Conservation (phyloP, 2,888 invertebrate species). For the Nomada lathburiana region DNA sequence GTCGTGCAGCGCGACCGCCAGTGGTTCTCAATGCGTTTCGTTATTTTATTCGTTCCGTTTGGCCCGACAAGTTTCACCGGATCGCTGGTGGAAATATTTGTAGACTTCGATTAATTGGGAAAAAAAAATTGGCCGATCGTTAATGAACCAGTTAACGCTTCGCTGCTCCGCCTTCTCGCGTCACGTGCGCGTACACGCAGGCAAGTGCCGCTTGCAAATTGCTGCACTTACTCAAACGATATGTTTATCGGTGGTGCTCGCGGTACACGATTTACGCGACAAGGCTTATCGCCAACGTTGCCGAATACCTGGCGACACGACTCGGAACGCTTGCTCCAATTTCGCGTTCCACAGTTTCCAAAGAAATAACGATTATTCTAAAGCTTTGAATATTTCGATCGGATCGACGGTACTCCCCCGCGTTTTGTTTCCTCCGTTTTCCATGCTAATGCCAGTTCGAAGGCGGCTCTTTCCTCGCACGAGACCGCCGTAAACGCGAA, state of each 20-base stretch:
- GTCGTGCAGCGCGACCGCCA: slow-evolving; percentile 77
- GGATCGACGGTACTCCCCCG: slow-evolving; percentile 1
- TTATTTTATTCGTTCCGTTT: neutral
- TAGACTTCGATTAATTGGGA: neutral
- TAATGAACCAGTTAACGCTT: neutral
- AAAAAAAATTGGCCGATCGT: neutral
- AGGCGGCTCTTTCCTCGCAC: slow-evolving; percentile 26
- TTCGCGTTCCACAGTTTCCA: neutral
- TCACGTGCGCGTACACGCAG: neutral
- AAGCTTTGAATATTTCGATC: too few species aligned
- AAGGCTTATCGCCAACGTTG: slow-evolving; percentile 5
- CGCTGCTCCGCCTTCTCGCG: neutral
- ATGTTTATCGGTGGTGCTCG: slow-evolving; percentile 23
- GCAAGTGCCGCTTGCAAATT: slow-evolving; percentile 1
- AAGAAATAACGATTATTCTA: neutral
- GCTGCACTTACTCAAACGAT: slow-evolving; percentile 5
- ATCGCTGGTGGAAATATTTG: too few species aligned
- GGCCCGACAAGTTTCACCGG: too few species aligned
- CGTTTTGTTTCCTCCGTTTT: slow-evolving; percentile 31
- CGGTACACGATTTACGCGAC: slow-evolving; percentile 4
- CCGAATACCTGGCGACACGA: neutral
- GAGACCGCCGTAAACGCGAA: slow-evolving; percentile 69
- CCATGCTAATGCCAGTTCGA: slow-evolving; percentile 24
- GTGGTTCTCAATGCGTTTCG: slow-evolving; percentile 75
- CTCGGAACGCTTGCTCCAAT: too few species aligned